These are phyloP conservation scores for Pseudochirops cupreus DNA, from an alignment of 2,797 vertebrate species.

Conservation along the genomic window DNA sequence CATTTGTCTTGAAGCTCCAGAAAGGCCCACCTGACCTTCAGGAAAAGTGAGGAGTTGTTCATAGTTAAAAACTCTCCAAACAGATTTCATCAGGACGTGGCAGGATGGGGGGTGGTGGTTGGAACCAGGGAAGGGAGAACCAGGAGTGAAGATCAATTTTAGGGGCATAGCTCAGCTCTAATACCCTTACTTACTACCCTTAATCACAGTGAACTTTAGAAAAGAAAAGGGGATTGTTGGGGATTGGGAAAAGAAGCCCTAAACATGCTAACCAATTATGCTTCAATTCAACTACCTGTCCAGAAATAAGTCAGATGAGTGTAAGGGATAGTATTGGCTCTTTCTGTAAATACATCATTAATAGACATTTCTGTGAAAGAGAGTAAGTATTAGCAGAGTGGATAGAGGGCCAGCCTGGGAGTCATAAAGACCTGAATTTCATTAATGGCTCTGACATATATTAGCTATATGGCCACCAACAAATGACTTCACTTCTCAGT, in stretches of 20 bases:
- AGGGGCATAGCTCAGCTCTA: slow-evolving; percentile 33
- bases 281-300: slow-evolving; percentile 74
- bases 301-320: slow-evolving; percentile 78
- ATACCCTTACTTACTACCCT: slow-evolving; percentile 16
- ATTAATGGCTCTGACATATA: background rate
- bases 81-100: slow-evolving; percentile 30
- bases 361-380: slow-evolving; percentile 47
- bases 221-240: slow-evolving; percentile 17
- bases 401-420: background rate
- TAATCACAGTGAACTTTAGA: slow-evolving; percentile 5
- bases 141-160: slow-evolving; percentile 45
- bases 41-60: background rate
- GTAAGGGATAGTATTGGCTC: slow-evolving; percentile 79
- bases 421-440: background rate
- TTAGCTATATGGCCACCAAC: background rate
- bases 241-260: slow-evolving; percentile 64
- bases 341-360: slow-evolving; percentile 72
- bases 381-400: background rate
- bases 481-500: background rate
- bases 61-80: slow-evolving; percentile 1
- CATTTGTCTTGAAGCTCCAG: background rate
- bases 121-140: background rate
- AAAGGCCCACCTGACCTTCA: slow-evolving; percentile 21
- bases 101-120: too few species aligned
- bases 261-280: slow-evolving; percentile 78